Conservation (phyloP, 2,888 invertebrate species). For the Nasonovia ribisnigri region DNA sequence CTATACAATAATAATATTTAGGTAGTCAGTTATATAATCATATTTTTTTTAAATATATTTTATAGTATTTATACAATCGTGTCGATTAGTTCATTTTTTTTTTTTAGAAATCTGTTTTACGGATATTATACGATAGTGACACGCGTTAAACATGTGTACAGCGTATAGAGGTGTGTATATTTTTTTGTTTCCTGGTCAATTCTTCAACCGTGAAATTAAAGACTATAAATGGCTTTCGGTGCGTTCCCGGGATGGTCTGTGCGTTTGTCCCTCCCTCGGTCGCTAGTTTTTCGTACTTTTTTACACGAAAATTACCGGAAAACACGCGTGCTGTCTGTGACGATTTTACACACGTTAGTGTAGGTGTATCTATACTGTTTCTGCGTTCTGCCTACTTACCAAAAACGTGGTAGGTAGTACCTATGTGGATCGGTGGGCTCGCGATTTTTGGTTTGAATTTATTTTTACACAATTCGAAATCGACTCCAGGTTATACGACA, state of each 20-base stretch:
- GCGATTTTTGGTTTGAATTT: neutral
- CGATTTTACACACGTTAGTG: neutral
- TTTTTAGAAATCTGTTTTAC: slow-evolving; percentile 61
- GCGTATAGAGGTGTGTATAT: slow-evolving; percentile 41
- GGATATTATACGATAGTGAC: slow-evolving; percentile 43
- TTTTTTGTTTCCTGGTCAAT: slow-evolving; percentile 63
- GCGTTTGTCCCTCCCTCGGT: slow-evolving; percentile 2
- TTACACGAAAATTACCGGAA: slow-evolving; percentile 40
- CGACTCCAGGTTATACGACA: neutral
- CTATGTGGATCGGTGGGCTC: neutral
- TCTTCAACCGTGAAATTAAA: slow-evolving; percentile 65
- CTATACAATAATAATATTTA: neutral
- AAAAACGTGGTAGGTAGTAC: neutral
- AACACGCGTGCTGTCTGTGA: neutral
- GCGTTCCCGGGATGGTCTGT: slow-evolving; percentile 23
- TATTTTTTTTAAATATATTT: neutral
- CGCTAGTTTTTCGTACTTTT: slow-evolving; percentile 43
- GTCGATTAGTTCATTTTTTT: slow-evolving; percentile 35
- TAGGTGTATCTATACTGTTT: neutral
- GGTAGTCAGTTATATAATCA: slow-evolving; percentile 10
- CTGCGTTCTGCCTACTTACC: slow-evolving; percentile 8
- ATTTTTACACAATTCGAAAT: neutral
- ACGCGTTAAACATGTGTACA: slow-evolving; percentile 56
- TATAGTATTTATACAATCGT: neutral
- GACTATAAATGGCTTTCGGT: slow-evolving; percentile 58